A percentile compares a stretch with the other conserved stretches of the same genome.
Evolutionary conservation across 2,888 invertebrate species (phyloP).

Genomic region (Drosophila hamatofila): DNA sequence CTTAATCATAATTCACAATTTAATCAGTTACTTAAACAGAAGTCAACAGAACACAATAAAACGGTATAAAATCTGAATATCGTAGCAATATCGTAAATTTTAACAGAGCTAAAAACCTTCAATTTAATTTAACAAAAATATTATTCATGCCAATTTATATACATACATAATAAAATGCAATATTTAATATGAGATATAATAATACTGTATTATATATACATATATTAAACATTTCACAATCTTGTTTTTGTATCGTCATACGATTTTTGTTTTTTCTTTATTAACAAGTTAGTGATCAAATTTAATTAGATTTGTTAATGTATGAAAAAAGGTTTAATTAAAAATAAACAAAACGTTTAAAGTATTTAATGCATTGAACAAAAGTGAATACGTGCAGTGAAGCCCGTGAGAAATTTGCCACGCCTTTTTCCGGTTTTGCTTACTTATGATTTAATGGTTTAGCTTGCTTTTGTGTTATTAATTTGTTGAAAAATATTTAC

Average conservation of each 20-base stretch:
- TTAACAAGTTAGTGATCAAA: slow-evolving; percentile 10
- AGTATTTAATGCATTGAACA: slow-evolving; percentile 9
- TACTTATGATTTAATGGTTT: neutral
- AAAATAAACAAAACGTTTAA: neutral
- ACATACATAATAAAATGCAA: neutral
- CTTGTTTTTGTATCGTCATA: slow-evolving; percentile 17
- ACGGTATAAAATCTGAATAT: neutral
- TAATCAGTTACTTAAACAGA: neutral
- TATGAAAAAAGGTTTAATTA: neutral
- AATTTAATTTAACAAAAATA: neutral
- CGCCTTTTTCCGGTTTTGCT: neutral
- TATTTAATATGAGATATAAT: neutral
- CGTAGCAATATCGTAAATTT: neutral
- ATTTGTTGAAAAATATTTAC: neutral
- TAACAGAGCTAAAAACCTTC: neutral
- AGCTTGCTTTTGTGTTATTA: too few relatives aligned
- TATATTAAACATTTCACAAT: slow-evolving; percentile 3
- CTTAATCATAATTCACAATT: too few relatives aligned
- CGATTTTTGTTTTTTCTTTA: slow-evolving; percentile 12
- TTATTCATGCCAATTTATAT: neutral
- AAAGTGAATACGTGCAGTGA: neutral
- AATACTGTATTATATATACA: neutral
- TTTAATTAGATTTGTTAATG: slow-evolving; percentile 6
- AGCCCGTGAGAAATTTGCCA: neutral
- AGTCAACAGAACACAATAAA: neutral